Base-by-base conservation (phyloP, 2,113 vertebrate genomes). In the Amphiprion percula region DNA sequence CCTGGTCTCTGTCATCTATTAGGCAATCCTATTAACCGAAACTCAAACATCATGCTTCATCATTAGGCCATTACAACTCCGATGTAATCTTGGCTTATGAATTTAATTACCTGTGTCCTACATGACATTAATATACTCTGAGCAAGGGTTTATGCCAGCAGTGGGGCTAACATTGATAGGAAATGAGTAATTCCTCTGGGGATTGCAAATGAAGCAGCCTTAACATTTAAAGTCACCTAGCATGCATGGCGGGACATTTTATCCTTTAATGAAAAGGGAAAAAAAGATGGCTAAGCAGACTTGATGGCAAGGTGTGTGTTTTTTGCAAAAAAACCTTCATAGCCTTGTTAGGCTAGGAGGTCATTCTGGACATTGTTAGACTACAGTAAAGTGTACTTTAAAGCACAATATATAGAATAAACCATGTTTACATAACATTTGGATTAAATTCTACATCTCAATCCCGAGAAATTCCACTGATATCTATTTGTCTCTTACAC, bases 51-150 rank as follows among this genome's bases (percentile, higher is more conserved):
- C 80, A 86, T 91, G 86, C 80, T 90, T 93, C 88, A 92, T 92
- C 91, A 92, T 92, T 91, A 90, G 71, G 77, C 85, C 79, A 77
- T 90, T 87, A 87, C 83, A 87, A 80, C 74, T 87, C 33, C 12
- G 75, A 90, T 91, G 86, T 89, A 88, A 92, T 91, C 88, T 88
- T 71, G 77, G 77, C 19, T 91, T 91, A 92, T 93, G 87, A 92
- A 92, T 93, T 88, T 83, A 91, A 93, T 93, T 90, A 91, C 90
- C 87, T 92, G 90, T 87, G 88, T 91, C 86, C 83, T 90, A 90
- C 86, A 91, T 88, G 87, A 88, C 85, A 90, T 90, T 93, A 92
- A 93, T 93, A 87, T 85, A 91, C 68, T 89, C 60, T 84, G 83
- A 83, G 77, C 10, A 4, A 65, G 80, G 59, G 64, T 87, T 87